Conservation (phyloP, 2,113 vertebrate species). For the Tetrax tetrax region DNA sequence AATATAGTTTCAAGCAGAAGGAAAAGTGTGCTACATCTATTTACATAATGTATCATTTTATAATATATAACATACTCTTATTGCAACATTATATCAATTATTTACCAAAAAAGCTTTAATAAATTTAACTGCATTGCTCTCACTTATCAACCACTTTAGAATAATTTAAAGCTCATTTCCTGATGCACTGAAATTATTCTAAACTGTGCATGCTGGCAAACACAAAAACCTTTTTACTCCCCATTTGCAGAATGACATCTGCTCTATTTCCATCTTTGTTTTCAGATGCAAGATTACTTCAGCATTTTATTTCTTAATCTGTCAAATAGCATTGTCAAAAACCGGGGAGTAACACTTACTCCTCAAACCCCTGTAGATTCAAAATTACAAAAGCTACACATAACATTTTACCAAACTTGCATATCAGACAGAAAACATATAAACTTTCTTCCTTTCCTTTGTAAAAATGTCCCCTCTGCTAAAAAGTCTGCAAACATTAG, state of each 20-base stretch:
- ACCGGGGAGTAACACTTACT: background rate
- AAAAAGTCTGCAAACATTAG: background rate
- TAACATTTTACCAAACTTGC: background rate
- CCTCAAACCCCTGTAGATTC: background rate
- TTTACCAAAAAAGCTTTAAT: slow-evolving; percentile 59
- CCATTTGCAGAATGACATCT: slow-evolving; percentile 67
- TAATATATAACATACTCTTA: slow-evolving; percentile 24
- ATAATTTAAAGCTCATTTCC: slow-evolving; percentile 62
- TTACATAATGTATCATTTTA: slow-evolving; percentile 40
- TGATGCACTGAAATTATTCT: slow-evolving; percentile 64
- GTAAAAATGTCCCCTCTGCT: background rate
- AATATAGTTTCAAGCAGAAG: slow-evolving; percentile 3
- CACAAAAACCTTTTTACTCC: slow-evolving; percentile 56
- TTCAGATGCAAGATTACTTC: slow-evolving; percentile 60
- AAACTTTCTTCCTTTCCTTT: background rate
- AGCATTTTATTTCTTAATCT: slow-evolving; percentile 69
- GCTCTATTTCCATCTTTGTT: slow-evolving; percentile 68
- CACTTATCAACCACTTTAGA: slow-evolving; percentile 57
- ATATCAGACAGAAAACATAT: background rate
- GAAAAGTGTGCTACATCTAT: slow-evolving; percentile 16
- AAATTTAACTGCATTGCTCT: slow-evolving; percentile 65
- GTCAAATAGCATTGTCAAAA: slow-evolving; percentile 54
- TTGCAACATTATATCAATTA: slow-evolving; percentile 54
- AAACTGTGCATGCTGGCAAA: slow-evolving; percentile 59
- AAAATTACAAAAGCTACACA: slow-evolving; percentile 32